phyloP scores from a whole-genome alignment of 2,888 invertebrate genomes.

The Mythimna pallens region DNA sequence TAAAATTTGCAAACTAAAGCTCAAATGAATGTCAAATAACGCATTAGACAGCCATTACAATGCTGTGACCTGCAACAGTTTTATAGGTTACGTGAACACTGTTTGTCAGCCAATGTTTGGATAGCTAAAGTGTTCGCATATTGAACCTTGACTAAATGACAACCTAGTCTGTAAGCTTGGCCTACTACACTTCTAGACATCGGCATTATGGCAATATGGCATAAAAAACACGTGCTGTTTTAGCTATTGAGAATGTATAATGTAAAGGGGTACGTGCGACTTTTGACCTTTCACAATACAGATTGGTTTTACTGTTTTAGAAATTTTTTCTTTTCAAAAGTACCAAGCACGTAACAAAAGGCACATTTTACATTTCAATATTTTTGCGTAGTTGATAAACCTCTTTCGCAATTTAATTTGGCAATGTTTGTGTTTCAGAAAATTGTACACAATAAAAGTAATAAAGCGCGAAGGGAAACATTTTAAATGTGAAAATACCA shows the following conservation, averaged over 20 bases:
- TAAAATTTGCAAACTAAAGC: conserved; percentile 13
- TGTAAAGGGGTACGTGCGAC: neutral
- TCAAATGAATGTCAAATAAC: neutral
- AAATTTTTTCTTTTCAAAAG: neutral
- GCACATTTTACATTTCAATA: neutral
- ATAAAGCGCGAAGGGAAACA: neutral
- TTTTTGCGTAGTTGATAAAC: neutral
- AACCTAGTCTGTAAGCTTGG: neutral
- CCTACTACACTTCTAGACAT: neutral
- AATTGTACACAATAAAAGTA: neutral
- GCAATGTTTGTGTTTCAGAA: neutral
- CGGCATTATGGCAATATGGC: neutral
- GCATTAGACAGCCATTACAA: neutral
- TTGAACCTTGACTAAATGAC: neutral
- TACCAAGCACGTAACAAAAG: neutral
- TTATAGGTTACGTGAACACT: conserved; percentile 15
- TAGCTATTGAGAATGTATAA: neutral
- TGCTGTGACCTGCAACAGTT: neutral
- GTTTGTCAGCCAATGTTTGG: neutral
- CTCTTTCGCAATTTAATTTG: neutral
- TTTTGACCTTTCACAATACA: neutral
- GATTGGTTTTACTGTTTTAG: neutral
- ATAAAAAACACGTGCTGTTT: neutral
- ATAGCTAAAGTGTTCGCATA: neutral
- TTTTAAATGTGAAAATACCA: neutral